Conservation (phyloP, 2,888 invertebrate species). For the Drosophila kuntzei region DNA sequence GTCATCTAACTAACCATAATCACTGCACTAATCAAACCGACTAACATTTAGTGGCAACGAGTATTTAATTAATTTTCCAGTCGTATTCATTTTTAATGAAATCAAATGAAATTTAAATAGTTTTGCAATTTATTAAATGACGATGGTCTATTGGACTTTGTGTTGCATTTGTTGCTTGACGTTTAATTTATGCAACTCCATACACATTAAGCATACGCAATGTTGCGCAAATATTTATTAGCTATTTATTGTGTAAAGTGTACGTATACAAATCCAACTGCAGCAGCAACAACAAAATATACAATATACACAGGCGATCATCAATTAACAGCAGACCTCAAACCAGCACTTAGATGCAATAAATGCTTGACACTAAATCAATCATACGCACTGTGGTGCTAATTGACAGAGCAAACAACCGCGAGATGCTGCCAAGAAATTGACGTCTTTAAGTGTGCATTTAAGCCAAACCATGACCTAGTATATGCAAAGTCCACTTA, state of each 20-base stretch:
- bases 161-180: constrained; percentile 12
- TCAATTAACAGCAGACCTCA: constrained; percentile 47
- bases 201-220: constrained; percentile 64
- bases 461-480: constrained; percentile 15
- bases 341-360: constrained; percentile 23
- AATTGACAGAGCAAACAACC: constrained; percentile 58
- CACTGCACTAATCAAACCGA: constrained; percentile 35
- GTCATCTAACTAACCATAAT: constrained; percentile 65
- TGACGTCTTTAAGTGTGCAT: no score
- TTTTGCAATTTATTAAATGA: constrained; percentile 30
- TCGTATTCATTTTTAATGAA: constrained; percentile 64
- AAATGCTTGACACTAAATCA: constrained; percentile 56
- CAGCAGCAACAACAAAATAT: not conserved
- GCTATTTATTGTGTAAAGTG: constrained; percentile 42
- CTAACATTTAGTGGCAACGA: constrained; percentile 60
- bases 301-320: constrained; percentile 20
- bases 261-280: constrained; percentile 19
- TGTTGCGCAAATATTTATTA: constrained; percentile 75
- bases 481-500: not conserved
- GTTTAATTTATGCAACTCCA: constrained; percentile 70
- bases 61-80: constrained; percentile 67
- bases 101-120: constrained; percentile 61
- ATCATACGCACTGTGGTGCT: constrained; percentile 69
- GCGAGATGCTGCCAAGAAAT: not conserved
- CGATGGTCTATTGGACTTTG: constrained; percentile 8